Percentiles rank a stretch among this genome's conserved stretches.
These are phyloP conservation scores for Pterostichus niger DNA, from an alignment of 2,888 invertebrate species.

Conservation along the genomic window DNA sequence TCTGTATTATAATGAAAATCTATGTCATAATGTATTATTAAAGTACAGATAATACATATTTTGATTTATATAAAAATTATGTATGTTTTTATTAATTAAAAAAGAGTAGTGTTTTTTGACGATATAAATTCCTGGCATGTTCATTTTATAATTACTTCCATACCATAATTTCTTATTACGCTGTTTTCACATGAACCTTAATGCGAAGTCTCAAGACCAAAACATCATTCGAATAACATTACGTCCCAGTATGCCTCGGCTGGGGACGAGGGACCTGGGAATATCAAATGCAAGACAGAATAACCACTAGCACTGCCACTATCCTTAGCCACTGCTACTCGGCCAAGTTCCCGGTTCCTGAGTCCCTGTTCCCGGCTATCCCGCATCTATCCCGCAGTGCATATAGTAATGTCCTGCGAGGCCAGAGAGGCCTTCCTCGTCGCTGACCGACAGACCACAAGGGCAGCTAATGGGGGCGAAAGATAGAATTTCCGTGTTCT, in stretches of 20 bases:
- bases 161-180: constrained; percentile 19
- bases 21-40: no score
- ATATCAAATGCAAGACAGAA: constrained; percentile 35
- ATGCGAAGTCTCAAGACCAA: constrained; percentile 9
- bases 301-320: constrained; percentile 16
- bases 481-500: constrained; percentile 69
- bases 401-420: constrained; percentile 67
- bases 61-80: no score
- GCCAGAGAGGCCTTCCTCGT: constrained; percentile 46
- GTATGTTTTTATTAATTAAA: not conserved
- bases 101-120: no score
- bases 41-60: no score
- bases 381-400: constrained; percentile 54
- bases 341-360: constrained; percentile 21
- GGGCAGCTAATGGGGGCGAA: constrained; percentile 69
- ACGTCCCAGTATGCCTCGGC: constrained; percentile 19
- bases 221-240: constrained; percentile 32
- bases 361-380: not conserved
- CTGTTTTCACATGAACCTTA: constrained; percentile 3
- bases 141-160: constrained; percentile 1
- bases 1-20: no score
- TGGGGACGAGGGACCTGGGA: constrained; percentile 19
- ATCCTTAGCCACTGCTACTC: not conserved
- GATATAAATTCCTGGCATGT: not conserved
- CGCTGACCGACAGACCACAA: constrained; percentile 68